Base-by-base conservation (phyloP, 1,140 invertebrate species). In the Bombus huntii region DNA sequence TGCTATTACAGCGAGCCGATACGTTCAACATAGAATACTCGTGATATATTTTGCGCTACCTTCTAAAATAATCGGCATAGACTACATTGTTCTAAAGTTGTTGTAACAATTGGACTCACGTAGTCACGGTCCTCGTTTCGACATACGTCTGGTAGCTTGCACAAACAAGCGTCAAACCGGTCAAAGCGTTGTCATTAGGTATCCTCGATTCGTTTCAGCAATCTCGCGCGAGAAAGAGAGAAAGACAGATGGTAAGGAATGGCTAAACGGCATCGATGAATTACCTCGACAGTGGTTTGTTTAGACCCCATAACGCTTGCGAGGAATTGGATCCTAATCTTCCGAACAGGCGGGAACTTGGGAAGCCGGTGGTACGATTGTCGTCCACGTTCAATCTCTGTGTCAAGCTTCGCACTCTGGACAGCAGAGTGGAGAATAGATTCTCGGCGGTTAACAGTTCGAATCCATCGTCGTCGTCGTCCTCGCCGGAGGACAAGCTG, bases 371-470 rank as follows among this genome's bases (percentile, higher is more conserved):
- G 94, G 75, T 86, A 74, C 95, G 94, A 71, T 95, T 95, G 90
- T 98, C 98, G 92, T 98, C 98, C 18, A 98, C 97, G 92, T 98
- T 98, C 75, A 98, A 95, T 89, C 97, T 96, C 91, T 98, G 97
- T 2, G 98, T 98, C 39, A 98, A 95, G 91, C 97, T 98, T 66
- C 98, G 96, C 93, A 98, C 98, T 93, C 98, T 96, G 86, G 98
- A 97, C 66, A 98, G 94, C 62, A 98, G 94, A 1, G 97, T 98
- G 2, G 98, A 98, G 94, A 98, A 98, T 47, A 98, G 95, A 93
- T 98, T 98, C 95, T 98, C 98, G 2, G 98, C 98, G 5, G 98
- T 98, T 70, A 98, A 96, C 83, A 98, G 96, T 93, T 98, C 98
- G 96, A 98, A 98, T 86, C 97, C 98, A 93, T 98, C 98, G 91